Conservation (phyloP, 2,797 vertebrate genomes). For the Champsocephalus esox region DNA sequence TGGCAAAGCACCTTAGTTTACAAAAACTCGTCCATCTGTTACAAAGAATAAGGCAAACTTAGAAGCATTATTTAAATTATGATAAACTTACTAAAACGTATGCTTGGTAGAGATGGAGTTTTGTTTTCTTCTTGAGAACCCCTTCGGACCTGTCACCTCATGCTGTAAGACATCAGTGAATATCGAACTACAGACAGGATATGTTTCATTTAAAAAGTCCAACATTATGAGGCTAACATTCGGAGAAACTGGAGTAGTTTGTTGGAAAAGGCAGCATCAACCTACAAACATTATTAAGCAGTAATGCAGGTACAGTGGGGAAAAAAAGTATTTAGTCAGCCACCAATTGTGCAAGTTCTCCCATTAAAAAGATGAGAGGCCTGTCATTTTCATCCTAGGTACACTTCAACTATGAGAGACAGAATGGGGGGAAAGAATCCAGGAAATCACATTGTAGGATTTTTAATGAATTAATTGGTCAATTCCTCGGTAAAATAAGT, state of each 20-base stretch:
- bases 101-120: neutral
- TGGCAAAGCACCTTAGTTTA: conserved; percentile 48
- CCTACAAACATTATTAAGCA: conserved; percentile 16
- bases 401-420: too few relatives aligned
- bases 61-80: conserved; percentile 10
- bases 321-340: too few relatives aligned
- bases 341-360: too few relatives aligned
- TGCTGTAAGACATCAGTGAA: neutral
- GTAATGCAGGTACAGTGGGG: neutral
- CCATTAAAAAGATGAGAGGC: too few relatives aligned
- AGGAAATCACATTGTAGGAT: too few relatives aligned
- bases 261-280: conserved; percentile 5
- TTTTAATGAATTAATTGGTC: too few relatives aligned
- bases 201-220: conserved; percentile 25
- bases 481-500: too few relatives aligned
- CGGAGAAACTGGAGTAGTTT: conserved; percentile 2
- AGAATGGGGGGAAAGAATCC: too few relatives aligned
- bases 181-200: conserved; percentile 7
- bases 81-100: neutral
- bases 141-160: neutral
- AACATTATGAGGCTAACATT: conserved; percentile 1
- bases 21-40: conserved; percentile 9
- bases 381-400: too few relatives aligned
- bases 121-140: conserved; percentile 7
- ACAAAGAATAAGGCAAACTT: conserved; percentile 24